phyloP scores from a whole-genome alignment of 2,797 vertebrate species.

The Nasua narica region DNA sequence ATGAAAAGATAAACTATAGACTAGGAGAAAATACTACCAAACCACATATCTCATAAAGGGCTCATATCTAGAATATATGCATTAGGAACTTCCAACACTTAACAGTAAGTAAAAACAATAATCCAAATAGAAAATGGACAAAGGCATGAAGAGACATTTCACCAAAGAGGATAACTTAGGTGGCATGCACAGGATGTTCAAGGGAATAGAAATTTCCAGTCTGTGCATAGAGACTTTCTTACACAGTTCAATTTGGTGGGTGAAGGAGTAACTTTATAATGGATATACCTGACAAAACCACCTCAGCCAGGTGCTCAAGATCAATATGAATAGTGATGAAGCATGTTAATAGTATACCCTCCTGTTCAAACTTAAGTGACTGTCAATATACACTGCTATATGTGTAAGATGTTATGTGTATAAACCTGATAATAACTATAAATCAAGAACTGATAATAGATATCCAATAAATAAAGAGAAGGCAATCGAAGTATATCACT shows the following conservation, averaged over 20 bases:
- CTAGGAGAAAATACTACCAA: background rate
- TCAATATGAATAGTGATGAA: background rate
- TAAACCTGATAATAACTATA: background rate
- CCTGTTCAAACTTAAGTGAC: background rate
- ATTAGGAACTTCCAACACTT: background rate
- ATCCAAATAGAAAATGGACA: background rate
- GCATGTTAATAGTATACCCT: background rate
- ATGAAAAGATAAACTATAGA: background rate
- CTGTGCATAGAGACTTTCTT: background rate
- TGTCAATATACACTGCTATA: background rate
- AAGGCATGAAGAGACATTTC: background rate
- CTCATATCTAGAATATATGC: background rate
- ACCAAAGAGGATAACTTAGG: background rate
- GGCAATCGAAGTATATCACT: background rate
- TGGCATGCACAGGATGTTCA: background rate
- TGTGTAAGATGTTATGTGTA: background rate
- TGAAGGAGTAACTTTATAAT: background rate
- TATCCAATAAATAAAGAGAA: background rate
- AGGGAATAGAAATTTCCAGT: background rate
- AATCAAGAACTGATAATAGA: background rate
- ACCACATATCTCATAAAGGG: background rate
- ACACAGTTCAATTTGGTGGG: background rate
- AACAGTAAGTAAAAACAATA: background rate
- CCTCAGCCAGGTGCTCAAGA: background rate
- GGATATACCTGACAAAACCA: background rate